Conservation (phyloP, 2,797 vertebrate genomes). For the Melanotaenia maccullochi region DNA sequence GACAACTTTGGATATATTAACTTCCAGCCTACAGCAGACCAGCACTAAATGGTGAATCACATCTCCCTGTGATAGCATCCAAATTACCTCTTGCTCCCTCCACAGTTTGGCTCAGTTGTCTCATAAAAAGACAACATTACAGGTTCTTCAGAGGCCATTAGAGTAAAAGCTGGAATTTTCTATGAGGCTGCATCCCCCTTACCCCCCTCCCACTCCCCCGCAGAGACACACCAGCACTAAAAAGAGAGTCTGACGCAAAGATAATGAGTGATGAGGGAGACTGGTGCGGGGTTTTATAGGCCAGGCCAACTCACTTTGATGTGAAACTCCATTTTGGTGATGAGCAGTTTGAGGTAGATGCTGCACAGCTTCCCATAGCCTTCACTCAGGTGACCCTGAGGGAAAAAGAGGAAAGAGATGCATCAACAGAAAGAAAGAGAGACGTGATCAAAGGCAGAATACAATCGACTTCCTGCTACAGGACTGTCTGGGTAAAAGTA, state of each 20-base stretch:
- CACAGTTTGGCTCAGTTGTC: constrained; percentile 26
- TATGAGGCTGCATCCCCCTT: constrained; percentile 24
- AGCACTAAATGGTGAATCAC: constrained; percentile 10
- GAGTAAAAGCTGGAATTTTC: constrained; percentile 53
- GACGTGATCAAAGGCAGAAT: constrained; percentile 23
- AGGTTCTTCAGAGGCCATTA: constrained; percentile 67
- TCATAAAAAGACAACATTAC: constrained; percentile 63
- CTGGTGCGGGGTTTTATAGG: constrained; percentile 55
- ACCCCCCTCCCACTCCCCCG: constrained; percentile 4
- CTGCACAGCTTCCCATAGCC: constrained; percentile 98
- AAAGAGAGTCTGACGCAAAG: constrained; percentile 59
- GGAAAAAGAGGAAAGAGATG: constrained; percentile 9
- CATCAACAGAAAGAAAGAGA: constrained; percentile 10
- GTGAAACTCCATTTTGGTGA: constrained; percentile 99
- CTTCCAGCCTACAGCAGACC: neutral
- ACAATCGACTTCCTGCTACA: neutral
- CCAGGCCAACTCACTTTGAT: constrained; percentile 89
- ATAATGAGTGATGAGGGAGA: constrained; percentile 64
- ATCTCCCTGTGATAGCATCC: constrained; percentile 25
- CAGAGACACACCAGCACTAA: constrained; percentile 58
- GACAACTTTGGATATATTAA: neutral
- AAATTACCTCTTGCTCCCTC: constrained; percentile 3
- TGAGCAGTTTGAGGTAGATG: constrained; percentile 99
- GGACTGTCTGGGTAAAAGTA: neutral
- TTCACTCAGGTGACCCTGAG: constrained; percentile 96